Evolutionary conservation across 2,797 vertebrate genomes (phyloP).

Genomic region (Sebastolobus altivelis): DNA sequence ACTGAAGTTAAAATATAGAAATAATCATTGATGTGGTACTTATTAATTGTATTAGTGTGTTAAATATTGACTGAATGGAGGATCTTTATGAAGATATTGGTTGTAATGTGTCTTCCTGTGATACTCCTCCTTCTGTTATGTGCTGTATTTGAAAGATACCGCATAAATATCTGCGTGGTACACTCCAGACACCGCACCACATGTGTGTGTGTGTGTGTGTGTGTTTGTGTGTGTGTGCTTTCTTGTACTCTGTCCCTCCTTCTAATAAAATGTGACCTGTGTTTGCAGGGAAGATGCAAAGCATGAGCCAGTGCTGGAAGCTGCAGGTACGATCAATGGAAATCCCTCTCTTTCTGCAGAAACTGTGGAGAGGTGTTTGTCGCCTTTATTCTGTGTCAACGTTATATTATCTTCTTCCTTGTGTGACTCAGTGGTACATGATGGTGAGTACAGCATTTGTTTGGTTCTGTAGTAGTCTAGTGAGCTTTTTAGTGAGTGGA

Average conservation of each 20-base stretch:
- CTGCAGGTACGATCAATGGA: conserved; percentile 58
- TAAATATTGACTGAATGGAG: not conserved
- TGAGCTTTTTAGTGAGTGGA: not conserved
- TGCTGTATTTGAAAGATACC: not conserved
- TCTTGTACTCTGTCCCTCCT: conserved; percentile 24
- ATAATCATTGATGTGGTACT: not conserved
- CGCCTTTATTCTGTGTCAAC: not conserved
- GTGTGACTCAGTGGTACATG: not conserved
- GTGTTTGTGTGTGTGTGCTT: not conserved
- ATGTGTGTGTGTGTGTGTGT: conserved; percentile 1
- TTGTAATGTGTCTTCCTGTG: not conserved
- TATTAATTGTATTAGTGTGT: not conserved
- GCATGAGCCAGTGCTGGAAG: conserved; percentile 33
- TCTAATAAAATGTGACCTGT: conserved; percentile 48
- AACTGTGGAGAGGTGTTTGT: not conserved
- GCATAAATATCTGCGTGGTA: not conserved
- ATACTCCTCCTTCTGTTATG: not conserved
- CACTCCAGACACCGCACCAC: not conserved
- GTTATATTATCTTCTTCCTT: not conserved
- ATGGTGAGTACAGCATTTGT: conserved; percentile 39
- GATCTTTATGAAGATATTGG: too few relatives aligned
- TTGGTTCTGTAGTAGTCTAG: not conserved
- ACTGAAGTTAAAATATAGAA: not conserved
- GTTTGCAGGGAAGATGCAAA: conserved; percentile 72
- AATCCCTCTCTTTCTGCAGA: not conserved